A percentile compares a stretch with the other conserved stretches of the same genome.
Evolutionary conservation across 2,113 vertebrate species (phyloP).

Genomic region (Acinonyx jubatus): DNA sequence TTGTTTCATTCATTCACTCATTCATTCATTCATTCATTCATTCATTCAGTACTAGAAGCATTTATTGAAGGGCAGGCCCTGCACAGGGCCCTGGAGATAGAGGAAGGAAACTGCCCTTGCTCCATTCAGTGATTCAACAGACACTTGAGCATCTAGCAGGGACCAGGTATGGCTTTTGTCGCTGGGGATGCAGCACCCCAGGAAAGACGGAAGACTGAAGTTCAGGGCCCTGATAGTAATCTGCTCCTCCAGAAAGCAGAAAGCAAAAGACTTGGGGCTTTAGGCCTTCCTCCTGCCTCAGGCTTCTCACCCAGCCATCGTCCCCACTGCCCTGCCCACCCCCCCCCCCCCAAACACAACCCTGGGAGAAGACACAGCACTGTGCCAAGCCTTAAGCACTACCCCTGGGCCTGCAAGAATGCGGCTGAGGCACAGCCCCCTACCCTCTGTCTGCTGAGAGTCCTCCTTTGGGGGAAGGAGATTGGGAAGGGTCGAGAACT

Average conservation of each 20-base stretch:
- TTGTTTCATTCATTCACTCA: background rate
- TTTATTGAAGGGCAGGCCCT: background rate
- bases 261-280: background rate
- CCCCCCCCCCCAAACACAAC: background rate
- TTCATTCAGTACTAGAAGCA: background rate
- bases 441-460: background rate
- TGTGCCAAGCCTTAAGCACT: background rate
- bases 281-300: background rate
- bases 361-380: background rate
- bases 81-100: background rate
- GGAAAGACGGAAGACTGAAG: background rate
- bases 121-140: background rate
- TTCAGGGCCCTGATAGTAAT: background rate
- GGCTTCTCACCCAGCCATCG: background rate
- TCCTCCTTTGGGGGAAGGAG: background rate
- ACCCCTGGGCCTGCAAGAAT: background rate
- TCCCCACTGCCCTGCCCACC: background rate
- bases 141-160: background rate
- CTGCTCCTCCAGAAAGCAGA: background rate
- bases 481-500: background rate
- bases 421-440: background rate
- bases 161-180: background rate
- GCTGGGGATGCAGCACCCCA: background rate
- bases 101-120: background rate
- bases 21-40: background rate